Evolutionary conservation across 1,140 invertebrate species (phyloP), one percentile per base, ranked within the genome.

Genomic region (Ectropis grisescens): DNA sequence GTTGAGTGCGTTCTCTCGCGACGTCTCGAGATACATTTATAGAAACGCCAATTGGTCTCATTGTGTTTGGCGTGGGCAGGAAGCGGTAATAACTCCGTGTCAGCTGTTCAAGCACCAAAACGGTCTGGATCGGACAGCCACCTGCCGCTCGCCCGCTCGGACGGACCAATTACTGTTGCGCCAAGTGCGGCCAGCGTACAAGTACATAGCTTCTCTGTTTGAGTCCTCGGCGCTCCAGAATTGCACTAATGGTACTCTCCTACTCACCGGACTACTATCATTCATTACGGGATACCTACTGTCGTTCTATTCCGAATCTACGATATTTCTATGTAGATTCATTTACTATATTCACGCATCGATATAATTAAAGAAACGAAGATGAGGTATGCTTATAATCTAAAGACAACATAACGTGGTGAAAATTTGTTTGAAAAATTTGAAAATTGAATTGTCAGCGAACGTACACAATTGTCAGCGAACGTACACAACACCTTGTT

Each of bases 61-160:
- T 29, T 39, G 22, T 13, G 22, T 6, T 11, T 11, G 13, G 14
- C 37, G 37, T 35, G 33, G 37, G 25, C 47, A 49, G 51, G 51
- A 54, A 40, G 42, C 32, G 28, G 25, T 28, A 50, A 50, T 47
- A 40, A 38, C 32, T 29, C 22, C 25, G 42, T 48, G 46, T 49
- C 46, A 49, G 14, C 38, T 31, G 47, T 47, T 49, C 48, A 51
- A 51, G 37, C 35, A 38, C 37, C 39, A 29, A 45, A 49, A 40
- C 24, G 13, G 39, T 49, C 41, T 28, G 33, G 42, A 24, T 36
- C 27, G 16, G 11, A 24, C 50, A 49, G 2, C 42, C 46, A 44
- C 40, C 46, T 44, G 50, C 40, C 28, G 24, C 24, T 10, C 3
- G 9, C 19, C 4, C 19, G 19, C 19, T 22, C 9, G 9, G 4